Evolutionary conservation across 2,113 vertebrate species (phyloP).

Genomic region (Oenanthe oenanthe): DNA sequence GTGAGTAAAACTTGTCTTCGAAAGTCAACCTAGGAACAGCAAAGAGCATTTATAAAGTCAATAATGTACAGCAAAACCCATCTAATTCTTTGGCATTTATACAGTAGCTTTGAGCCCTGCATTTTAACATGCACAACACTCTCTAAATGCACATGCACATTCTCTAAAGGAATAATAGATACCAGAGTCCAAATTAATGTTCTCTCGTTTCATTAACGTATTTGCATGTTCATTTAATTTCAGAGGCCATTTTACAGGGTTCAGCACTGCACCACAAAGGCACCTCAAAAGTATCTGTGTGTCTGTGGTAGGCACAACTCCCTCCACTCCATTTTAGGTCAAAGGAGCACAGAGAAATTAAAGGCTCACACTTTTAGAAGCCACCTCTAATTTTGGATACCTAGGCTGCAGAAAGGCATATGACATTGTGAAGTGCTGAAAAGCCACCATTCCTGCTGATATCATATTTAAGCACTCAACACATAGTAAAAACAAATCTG

Average conservation of each 20-base stretch:
- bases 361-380: neutral
- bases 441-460: neutral
- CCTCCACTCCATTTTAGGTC: neutral
- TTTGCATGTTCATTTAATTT: neutral
- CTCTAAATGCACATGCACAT: neutral
- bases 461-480: neutral
- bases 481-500: neutral
- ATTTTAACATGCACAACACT: neutral
- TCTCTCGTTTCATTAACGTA: neutral
- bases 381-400: neutral
- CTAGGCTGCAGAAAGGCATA: neutral
- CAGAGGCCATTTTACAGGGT: neutral
- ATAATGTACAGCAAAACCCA: neutral
- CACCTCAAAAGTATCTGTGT: neutral
- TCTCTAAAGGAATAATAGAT: neutral
- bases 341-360: neutral
- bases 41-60: neutral
- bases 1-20: slow-evolving; percentile 87
- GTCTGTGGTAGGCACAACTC: neutral
- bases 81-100: neutral
- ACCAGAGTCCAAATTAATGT: neutral
- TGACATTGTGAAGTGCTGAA: neutral
- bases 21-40: slow-evolving; percentile 85
- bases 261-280: neutral
- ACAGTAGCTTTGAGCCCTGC: neutral